Percentiles rank a stretch among this genome's conserved stretches.
phyloP scores from a whole-genome alignment of 2,888 invertebrate genomes.

The Eilema sororculum region DNA sequence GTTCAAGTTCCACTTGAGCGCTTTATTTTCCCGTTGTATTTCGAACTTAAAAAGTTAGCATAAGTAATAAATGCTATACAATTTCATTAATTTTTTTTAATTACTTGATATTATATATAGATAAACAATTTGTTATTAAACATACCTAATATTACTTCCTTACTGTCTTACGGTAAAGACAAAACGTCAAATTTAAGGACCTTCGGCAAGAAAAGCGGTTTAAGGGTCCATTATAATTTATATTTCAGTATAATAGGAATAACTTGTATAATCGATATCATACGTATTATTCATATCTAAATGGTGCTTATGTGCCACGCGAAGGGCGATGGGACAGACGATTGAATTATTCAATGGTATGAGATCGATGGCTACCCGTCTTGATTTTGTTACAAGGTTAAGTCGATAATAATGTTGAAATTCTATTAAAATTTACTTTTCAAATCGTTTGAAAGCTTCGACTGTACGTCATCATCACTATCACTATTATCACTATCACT shows the following conservation, averaged over 20 bases:
- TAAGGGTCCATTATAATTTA: background rate
- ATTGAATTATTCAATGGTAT: conserved; percentile 20
- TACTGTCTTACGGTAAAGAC: background rate
- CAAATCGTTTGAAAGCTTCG: background rate
- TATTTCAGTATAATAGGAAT: background rate
- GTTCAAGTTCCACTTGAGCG: no score
- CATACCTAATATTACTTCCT: no score
- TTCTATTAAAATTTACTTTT: background rate
- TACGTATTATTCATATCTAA: conserved; percentile 19
- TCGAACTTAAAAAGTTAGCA: no score
- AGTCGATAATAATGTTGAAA: background rate
- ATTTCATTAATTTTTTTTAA: no score
- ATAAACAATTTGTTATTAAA: no score
- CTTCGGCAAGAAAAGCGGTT: background rate
- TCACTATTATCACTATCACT: no score
- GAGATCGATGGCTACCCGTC: conserved; percentile 8
- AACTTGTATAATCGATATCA: conserved; percentile 14
- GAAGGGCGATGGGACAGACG: conserved; percentile 5
- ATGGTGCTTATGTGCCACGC: background rate
- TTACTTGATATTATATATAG: no score
- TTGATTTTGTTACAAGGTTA: conserved; percentile 18
- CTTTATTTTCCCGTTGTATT: no score
- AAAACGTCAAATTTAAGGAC: background rate
- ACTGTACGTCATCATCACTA: no score
- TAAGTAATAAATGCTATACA: no score